phyloP scores from a whole-genome alignment of 2,113 vertebrate species.

The Puffinus mauretanicus region DNA sequence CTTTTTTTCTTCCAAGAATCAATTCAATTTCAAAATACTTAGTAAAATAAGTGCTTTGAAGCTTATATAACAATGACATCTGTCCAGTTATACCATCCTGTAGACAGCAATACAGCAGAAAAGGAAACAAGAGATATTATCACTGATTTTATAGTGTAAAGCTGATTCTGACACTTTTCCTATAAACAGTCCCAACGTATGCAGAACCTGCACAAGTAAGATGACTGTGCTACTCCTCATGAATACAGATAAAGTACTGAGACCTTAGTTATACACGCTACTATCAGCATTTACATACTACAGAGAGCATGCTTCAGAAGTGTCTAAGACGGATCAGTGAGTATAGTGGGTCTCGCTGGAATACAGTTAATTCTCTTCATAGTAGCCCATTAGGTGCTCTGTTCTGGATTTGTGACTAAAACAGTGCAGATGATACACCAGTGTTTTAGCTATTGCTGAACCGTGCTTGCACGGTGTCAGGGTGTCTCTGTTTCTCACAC shows the following conservation, averaged over 20 bases:
- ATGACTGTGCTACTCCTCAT: not conserved
- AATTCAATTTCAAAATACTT: not conserved
- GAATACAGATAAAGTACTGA: not conserved
- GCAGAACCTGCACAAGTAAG: not conserved
- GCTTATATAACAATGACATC: not conserved
- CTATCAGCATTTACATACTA: not conserved
- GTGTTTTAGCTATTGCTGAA: not conserved
- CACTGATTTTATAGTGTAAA: not conserved
- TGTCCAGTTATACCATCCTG: not conserved
- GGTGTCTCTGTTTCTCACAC: not conserved
- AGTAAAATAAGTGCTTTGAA: not conserved
- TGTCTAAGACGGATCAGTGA: not conserved
- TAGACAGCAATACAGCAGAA: not conserved
- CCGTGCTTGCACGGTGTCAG: too few relatives aligned
- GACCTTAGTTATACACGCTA: not conserved
- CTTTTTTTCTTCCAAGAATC: not conserved
- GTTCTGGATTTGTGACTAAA: not conserved
- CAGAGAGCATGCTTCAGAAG: not conserved
- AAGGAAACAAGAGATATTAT: not conserved
- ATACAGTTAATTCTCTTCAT: not conserved
- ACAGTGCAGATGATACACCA: not conserved
- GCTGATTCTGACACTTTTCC: not conserved
- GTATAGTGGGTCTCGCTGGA: not conserved
- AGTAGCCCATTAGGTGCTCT: not conserved
- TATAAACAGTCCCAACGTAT: not conserved